These are phyloP conservation scores for Laterallus jamaicensis DNA, from an alignment of 2,113 vertebrate genomes.

Conservation along the genomic window DNA sequence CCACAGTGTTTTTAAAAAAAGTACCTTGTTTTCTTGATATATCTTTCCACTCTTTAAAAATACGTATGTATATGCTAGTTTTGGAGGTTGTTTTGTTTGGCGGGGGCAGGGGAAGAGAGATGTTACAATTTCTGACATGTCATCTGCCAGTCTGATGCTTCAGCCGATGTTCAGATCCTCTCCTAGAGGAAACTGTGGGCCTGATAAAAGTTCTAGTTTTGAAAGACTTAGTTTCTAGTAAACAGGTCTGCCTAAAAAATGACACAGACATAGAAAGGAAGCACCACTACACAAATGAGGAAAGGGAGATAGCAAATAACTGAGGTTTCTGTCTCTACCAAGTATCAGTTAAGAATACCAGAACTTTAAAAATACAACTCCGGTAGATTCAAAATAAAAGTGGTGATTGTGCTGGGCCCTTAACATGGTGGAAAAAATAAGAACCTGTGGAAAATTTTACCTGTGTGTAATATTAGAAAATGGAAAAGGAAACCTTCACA, in stretches of 20 bases:
- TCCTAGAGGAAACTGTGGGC: neutral
- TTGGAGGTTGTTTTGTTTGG: neutral
- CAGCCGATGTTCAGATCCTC: neutral
- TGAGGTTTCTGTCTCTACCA: neutral
- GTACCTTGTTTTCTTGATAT: neutral
- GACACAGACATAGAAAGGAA: neutral
- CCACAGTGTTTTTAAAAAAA: neutral
- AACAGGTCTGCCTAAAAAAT: neutral
- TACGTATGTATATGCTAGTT: neutral
- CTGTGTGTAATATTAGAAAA: neutral
- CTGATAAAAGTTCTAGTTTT: neutral
- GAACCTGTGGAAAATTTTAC: neutral
- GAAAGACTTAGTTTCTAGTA: neutral
- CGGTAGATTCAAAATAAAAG: neutral
- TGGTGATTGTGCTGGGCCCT: neutral
- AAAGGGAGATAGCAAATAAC: neutral
- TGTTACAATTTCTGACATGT: neutral
- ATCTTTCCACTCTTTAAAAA: neutral
- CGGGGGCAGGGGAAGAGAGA: neutral
- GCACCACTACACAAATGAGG: neutral
- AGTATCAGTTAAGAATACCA: neutral
- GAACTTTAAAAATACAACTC: neutral
- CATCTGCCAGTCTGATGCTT: slow-evolving; percentile 1
- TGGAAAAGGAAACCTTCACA: neutral
- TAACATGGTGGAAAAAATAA: neutral